Evolutionary conservation across 1,140 invertebrate species (phyloP).

Genomic region (Andrena cerasifolii): DNA sequence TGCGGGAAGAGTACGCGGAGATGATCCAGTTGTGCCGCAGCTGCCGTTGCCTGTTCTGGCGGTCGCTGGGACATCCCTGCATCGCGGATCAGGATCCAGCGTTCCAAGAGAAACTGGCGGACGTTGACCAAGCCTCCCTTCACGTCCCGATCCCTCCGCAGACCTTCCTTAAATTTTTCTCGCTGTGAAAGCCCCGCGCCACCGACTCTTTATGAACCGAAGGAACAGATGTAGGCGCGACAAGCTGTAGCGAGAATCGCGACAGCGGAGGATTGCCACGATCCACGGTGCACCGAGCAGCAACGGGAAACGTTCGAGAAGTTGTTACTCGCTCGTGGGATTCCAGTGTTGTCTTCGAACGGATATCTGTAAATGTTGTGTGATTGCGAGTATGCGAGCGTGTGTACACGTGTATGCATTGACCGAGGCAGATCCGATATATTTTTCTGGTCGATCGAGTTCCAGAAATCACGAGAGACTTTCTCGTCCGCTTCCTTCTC

Average conservation of each 20-base stretch:
- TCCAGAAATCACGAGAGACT: conserved; percentile 6
- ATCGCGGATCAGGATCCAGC: conserved; percentile 92
- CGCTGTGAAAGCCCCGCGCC: conserved; percentile 83
- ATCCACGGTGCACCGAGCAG: background rate
- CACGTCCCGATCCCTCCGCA: conserved; percentile 93
- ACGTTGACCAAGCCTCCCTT: conserved; percentile 90
- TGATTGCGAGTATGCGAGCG: conserved; percentile 25
- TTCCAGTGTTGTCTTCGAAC: conserved; percentile 22
- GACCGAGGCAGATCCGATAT: conserved; percentile 20
- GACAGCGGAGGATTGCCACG: too few relatives aligned
- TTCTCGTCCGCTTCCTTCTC: conserved; percentile 22
- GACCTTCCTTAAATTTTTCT: conserved; percentile 95
- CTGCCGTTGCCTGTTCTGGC: conserved; percentile 98
- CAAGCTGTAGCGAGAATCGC: too few relatives aligned
- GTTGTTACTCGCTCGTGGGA: conserved; percentile 28
- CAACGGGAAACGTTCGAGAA: conserved; percentile 19
- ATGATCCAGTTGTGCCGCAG: conserved; percentile 96
- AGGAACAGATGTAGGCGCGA: conserved; percentile 7
- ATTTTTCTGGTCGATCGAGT: conserved; percentile 27
- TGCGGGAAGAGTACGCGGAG: conserved; percentile 97
- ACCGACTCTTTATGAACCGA: background rate
- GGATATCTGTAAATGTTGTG: conserved; percentile 50
- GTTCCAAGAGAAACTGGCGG: conserved; percentile 89
- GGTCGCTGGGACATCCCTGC: conserved; percentile 94
- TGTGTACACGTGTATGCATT: background rate